These are phyloP conservation scores for Atherinomorus stipes DNA, from an alignment of 2,113 vertebrate species.

Conservation along the genomic window DNA sequence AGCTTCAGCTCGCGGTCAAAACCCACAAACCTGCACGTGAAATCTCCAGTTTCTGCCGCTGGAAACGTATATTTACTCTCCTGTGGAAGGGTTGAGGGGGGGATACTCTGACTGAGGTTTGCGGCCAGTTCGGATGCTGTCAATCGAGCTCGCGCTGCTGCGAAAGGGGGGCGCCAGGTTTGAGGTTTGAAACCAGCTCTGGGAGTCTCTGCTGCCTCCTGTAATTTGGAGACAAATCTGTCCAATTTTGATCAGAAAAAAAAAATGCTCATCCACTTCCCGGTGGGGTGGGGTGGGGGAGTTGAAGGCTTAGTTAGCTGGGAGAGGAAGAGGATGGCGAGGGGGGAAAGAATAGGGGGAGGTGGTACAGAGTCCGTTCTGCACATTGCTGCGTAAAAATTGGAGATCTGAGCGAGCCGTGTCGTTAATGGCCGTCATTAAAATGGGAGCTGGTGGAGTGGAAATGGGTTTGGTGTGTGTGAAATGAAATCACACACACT, in stretches of 20 bases:
- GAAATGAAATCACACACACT: conserved; percentile 34
- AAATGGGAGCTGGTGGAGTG: conserved; percentile 49
- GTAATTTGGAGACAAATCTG: conserved; percentile 24
- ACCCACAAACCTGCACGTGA: neutral
- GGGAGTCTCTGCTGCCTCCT: conserved; percentile 19
- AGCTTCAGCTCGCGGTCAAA: neutral
- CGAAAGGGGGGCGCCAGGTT: conserved; percentile 13
- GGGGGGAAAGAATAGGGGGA: neutral
- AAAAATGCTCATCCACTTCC: neutral
- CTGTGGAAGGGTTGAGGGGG: conserved; percentile 10
- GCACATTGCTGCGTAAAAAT: conserved; percentile 60
- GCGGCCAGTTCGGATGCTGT: conserved; percentile 5
- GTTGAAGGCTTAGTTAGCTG: conserved; percentile 26
- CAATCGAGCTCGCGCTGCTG: conserved; percentile 8
- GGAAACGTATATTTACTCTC: conserved; percentile 5
- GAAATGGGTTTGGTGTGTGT: conserved; percentile 57
- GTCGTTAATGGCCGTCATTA: conserved; percentile 56
- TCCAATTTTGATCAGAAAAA: conserved; percentile 31
- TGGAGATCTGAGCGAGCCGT: conserved; percentile 50
- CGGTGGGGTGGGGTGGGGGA: neutral
- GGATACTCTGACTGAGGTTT: conserved; percentile 37
- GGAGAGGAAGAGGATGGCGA: neutral
- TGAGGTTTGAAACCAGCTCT: conserved; percentile 13
- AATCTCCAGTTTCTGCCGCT: neutral
- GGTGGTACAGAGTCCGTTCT: conserved; percentile 35